Percentiles rank a stretch among this genome's conserved stretches.
These are phyloP conservation scores for Podarcis lilfordi DNA, from an alignment of 2,797 vertebrate species.

Conservation along the genomic window DNA sequence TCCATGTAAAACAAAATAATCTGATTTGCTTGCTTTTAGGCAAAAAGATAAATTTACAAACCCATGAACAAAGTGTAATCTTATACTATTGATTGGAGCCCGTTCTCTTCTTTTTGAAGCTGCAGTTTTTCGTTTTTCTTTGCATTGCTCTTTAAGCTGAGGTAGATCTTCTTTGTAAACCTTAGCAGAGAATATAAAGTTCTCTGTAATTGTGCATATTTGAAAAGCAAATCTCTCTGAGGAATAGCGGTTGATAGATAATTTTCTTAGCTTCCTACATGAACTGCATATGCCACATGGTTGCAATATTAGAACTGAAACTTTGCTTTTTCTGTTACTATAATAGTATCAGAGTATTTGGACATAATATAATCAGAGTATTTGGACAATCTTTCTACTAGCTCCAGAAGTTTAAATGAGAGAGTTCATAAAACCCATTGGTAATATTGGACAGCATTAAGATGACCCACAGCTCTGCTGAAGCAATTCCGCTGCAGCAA, in stretches of 20 bases:
- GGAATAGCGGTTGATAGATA: background rate
- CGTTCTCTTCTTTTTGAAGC: constrained; percentile 92
- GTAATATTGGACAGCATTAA: background rate
- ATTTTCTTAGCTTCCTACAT: background rate
- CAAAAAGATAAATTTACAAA: constrained; percentile 72
- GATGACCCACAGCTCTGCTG: background rate
- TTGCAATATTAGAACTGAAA: background rate
- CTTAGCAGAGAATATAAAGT: constrained; percentile 73
- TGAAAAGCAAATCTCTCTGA: constrained; percentile 25
- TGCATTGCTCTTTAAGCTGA: constrained; percentile 98
- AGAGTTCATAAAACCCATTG: background rate
- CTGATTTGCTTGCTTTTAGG: background rate
- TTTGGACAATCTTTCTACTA: background rate
- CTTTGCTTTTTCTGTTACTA: background rate
- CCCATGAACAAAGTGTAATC: constrained; percentile 98
- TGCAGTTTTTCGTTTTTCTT: constrained; percentile 90
- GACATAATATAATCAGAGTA: background rate
- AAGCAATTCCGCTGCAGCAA: background rate
- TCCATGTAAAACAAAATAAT: background rate
- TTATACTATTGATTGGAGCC: constrained; percentile 89
- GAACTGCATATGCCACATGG: background rate
- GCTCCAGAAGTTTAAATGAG: background rate
- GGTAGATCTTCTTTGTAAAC: constrained; percentile 99
- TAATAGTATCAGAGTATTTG: background rate
- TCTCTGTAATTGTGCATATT: constrained; percentile 14